Percentiles rank a stretch among this genome's conserved stretches.
Conservation (phyloP, 2,797 vertebrate species). For the Sorex maritimensis region DNA sequence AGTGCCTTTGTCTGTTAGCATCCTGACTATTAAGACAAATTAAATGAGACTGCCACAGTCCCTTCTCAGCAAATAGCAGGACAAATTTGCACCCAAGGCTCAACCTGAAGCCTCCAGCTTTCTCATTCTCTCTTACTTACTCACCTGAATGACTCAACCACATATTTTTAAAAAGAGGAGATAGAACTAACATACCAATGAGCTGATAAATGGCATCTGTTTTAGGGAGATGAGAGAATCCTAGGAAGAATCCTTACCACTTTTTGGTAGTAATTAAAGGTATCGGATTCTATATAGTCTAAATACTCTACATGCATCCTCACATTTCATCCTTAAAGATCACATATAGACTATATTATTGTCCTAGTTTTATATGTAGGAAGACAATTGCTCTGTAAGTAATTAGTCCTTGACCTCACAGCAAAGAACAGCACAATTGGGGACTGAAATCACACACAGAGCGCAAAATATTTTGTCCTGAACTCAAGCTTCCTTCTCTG, state of each 20-base stretch:
- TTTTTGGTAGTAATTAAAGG: too few species aligned
- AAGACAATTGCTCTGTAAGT: slow-evolving; percentile 41
- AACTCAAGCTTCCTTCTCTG: background rate
- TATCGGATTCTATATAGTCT: too few species aligned
- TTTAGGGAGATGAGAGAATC: too few species aligned
- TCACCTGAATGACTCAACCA: background rate
- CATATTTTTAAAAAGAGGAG: background rate
- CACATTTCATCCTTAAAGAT: background rate
- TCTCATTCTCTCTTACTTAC: too few species aligned
- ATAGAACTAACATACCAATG: background rate
- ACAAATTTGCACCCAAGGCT: background rate
- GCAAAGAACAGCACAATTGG: background rate
- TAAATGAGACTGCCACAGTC: background rate
- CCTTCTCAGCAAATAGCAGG: background rate
- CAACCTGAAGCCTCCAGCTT: background rate
- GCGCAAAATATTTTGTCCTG: background rate
- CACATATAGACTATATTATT: background rate
- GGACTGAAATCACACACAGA: background rate
- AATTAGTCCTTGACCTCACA: background rate
- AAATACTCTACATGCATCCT: background rate
- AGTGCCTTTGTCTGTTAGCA: background rate
- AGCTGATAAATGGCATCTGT: background rate
- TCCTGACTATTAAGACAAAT: too few species aligned
- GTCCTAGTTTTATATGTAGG: background rate
- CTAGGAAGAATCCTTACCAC: too few species aligned